Conservation (phyloP, 2,113 vertebrate genomes). For the Noctilio leporinus region DNA sequence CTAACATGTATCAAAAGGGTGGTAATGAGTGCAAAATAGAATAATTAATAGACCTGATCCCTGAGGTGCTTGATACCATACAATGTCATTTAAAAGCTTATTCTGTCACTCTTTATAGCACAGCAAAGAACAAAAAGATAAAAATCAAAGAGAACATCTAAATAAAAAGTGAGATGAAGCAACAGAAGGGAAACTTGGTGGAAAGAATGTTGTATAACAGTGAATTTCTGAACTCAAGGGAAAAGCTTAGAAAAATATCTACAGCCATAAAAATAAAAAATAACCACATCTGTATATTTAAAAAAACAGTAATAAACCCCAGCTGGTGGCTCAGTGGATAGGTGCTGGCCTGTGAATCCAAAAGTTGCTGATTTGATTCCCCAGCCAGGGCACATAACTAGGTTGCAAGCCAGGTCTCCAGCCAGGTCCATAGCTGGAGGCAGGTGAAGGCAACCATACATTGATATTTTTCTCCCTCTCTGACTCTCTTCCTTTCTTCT, state of each 20-base stretch:
- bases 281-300: not conserved
- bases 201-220: conserved; percentile 6
- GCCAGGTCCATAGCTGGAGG: too few relatives aligned
- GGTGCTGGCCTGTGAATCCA: too few relatives aligned
- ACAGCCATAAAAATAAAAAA: not conserved
- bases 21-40: not conserved
- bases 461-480: too few relatives aligned
- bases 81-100: conserved; percentile 20
- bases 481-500: too few relatives aligned
- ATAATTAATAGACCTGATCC: not conserved
- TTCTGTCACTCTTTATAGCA: not conserved
- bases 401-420: too few relatives aligned
- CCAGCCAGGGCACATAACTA: too few relatives aligned
- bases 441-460: too few relatives aligned
- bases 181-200: conserved; percentile 24
- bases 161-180: not conserved
- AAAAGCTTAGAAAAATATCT: conserved; percentile 34
- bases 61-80: not conserved
- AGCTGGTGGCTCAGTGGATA: too few relatives aligned
- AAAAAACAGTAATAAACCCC: too few relatives aligned
- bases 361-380: too few relatives aligned
- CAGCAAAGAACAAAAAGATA: not conserved
- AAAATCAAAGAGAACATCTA: conserved; percentile 54
- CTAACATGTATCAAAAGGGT: not conserved
- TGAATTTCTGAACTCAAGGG: conserved; percentile 40